Percentiles rank a stretch among this genome's conserved stretches.
These are phyloP conservation scores for Cephus sareptanus DNA, from an alignment of 2,888 invertebrate genomes.

Conservation along the genomic window DNA sequence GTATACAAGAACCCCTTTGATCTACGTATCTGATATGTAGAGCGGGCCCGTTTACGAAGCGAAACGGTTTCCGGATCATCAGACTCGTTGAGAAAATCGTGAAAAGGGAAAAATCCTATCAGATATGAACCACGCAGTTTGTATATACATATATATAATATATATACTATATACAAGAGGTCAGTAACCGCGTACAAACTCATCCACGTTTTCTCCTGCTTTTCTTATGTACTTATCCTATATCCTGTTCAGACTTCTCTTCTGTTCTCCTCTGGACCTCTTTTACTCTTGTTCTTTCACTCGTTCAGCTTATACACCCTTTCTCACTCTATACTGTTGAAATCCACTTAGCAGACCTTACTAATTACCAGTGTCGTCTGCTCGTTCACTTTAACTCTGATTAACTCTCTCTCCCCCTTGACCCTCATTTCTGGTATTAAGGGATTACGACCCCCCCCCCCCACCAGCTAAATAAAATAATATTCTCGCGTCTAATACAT, in stretches of 20 bases:
- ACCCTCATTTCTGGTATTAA: not conserved
- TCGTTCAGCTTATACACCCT: not conserved
- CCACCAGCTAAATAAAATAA: not conserved
- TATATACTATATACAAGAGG: not conserved
- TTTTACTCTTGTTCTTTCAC: not conserved
- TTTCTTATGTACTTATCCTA: not conserved
- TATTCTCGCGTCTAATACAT: not conserved
- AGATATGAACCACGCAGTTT: not conserved
- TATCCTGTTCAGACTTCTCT: not conserved
- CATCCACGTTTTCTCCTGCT: not conserved
- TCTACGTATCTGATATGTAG: not conserved
- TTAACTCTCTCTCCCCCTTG: conserved; percentile 42
- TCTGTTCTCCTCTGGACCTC: not conserved
- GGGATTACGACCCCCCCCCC: not conserved
- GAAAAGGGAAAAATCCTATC: not conserved
- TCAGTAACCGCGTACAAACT: not conserved
- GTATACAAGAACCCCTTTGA: not conserved
- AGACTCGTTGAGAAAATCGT: not conserved
- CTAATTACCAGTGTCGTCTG: conserved; percentile 52
- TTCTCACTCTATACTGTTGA: conserved; percentile 17
- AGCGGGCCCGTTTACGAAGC: not conserved
- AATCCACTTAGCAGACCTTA: conserved; percentile 50
- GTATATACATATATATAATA: not conserved
- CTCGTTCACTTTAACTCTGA: conserved; percentile 56
- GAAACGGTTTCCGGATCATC: not conserved